Base-by-base conservation (phyloP, 2,113 vertebrate genomes). In the Pyrgilauda ruficollis region DNA sequence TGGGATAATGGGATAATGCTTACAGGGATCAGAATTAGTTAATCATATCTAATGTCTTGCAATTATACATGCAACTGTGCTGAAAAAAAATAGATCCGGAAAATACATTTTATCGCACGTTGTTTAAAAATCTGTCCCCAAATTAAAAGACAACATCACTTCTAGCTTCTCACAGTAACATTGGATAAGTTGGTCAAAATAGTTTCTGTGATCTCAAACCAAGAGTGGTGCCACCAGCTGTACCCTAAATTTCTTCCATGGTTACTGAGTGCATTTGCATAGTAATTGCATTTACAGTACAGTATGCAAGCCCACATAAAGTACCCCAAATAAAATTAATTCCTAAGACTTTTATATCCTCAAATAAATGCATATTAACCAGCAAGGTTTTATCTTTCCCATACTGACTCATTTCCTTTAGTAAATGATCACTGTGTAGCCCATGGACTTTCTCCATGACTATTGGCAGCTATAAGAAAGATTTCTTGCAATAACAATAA, bases 261-360 rank as follows among this genome's bases (percentile, higher is more conserved):
- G 44, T 79, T 91, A 50, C 41, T 47, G 13, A 24, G 33, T 63
- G 39, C 20, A 93, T 80, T 90, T 92, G 72, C 68, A 80, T 63
- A 88, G 63, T 81, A 93, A 83, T 88, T 94, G 28, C 74, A 59
- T 93, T 97, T 87, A 43, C 66, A 77, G 26, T 75, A 75, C 33
- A 84, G 59, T 70, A 55, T 84, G 52, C 47, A 78, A 91, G 39
- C 58, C 79, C 80, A 53, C 55, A 90, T 55, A 59, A 74, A 87
- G 33, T 78, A 49, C 11, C 74, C 67, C 61, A 70, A 92, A 94
- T 76, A 69, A 89, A 90, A 92, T 84, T 56, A 0, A 78, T 81
- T 91, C 61, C 30, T 46, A 53, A 61, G 55, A 81, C 13, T 80
- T 64, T 67, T 66, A 68, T 68, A 87, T 59, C 37, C 47, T 84